A percentile compares a stretch with the other conserved stretches of the same genome.
phyloP scores from a whole-genome alignment of 2,888 invertebrate species.

The Pandemis corylana region DNA sequence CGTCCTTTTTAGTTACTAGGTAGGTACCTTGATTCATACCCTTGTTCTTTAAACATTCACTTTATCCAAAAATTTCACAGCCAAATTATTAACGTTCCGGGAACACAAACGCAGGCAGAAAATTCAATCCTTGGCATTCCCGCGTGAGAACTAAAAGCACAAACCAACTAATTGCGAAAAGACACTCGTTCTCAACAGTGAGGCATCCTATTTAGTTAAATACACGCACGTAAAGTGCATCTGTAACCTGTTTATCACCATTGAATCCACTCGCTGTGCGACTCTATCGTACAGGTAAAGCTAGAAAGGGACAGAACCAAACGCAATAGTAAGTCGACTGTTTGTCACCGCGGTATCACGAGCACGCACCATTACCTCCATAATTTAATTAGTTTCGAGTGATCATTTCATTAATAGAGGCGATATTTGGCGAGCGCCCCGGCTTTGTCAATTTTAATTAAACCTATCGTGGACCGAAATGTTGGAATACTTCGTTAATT shows the following conservation, averaged over 20 bases:
- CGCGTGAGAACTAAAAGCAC: too few species aligned
- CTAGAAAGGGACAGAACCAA: neutral
- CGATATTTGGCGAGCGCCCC: constrained; percentile 79
- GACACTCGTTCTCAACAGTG: too few species aligned
- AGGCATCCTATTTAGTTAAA: too few species aligned
- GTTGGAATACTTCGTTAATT: constrained; percentile 84
- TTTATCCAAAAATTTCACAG: too few species aligned
- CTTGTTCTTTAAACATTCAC: too few species aligned
- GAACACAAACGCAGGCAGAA: too few species aligned
- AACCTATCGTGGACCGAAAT: constrained; percentile 82
- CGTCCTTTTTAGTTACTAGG: too few species aligned
- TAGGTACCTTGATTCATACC: too few species aligned
- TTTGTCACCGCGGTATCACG: constrained; percentile 66
- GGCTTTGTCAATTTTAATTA: constrained; percentile 85
- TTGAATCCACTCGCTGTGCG: neutral
- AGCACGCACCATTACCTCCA: constrained; percentile 82
- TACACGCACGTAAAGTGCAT: neutral
- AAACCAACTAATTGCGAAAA: too few species aligned
- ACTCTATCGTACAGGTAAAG: neutral
- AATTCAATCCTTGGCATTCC: too few species aligned
- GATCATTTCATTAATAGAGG: constrained; percentile 83
- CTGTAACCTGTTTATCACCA: neutral
- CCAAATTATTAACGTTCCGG: too few species aligned
- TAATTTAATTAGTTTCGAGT: constrained; percentile 85
- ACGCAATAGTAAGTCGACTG: constrained; percentile 7